Percentiles rank a stretch among this genome's conserved stretches.
These are phyloP conservation scores for Leptinotarsa lineolata DNA, from an alignment of 1,140 invertebrate species.

Conservation along the genomic window DNA sequence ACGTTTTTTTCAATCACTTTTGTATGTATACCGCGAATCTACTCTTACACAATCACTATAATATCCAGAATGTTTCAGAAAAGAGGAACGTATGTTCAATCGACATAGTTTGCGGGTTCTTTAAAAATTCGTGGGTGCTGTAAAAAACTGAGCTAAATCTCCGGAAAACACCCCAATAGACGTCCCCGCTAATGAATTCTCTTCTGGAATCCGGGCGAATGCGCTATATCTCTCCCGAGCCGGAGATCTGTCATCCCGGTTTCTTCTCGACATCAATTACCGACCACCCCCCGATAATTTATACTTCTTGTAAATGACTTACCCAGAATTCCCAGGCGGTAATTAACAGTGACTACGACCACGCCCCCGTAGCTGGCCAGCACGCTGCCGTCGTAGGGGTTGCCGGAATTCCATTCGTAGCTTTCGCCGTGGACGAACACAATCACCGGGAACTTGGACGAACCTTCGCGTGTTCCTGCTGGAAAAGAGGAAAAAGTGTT, in stretches of 20 bases:
- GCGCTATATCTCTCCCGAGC: slow-evolving; percentile 4
- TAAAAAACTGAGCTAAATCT: too few relatives aligned
- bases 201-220: neutral
- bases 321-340: slow-evolving; percentile 94
- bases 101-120: too few relatives aligned
- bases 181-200: too few relatives aligned
- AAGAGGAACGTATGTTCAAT: too few relatives aligned
- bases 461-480: slow-evolving; percentile 72
- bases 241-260: slow-evolving; percentile 5
- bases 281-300: slow-evolving; percentile 23
- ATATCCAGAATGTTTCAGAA: too few relatives aligned
- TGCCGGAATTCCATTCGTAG: slow-evolving; percentile 95
- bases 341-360: slow-evolving; percentile 97
- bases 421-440: slow-evolving; percentile 96
- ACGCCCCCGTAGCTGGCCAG: slow-evolving; percentile 89
- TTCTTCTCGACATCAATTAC: slow-evolving; percentile 20
- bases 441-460: slow-evolving; percentile 79
- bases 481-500: slow-evolving; percentile 53
- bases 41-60: too few relatives aligned
- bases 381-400: slow-evolving; percentile 93
- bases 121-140: too few relatives aligned
- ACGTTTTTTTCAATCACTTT: too few relatives aligned
- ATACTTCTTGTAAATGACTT: slow-evolving; percentile 57
- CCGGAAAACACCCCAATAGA: too few relatives aligned
- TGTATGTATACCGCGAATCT: too few relatives aligned